Evolutionary conservation across 2,888 invertebrate species (phyloP), one percentile per base, ranked within the genome.

Genomic region (Neocrepidodera transversa): DNA sequence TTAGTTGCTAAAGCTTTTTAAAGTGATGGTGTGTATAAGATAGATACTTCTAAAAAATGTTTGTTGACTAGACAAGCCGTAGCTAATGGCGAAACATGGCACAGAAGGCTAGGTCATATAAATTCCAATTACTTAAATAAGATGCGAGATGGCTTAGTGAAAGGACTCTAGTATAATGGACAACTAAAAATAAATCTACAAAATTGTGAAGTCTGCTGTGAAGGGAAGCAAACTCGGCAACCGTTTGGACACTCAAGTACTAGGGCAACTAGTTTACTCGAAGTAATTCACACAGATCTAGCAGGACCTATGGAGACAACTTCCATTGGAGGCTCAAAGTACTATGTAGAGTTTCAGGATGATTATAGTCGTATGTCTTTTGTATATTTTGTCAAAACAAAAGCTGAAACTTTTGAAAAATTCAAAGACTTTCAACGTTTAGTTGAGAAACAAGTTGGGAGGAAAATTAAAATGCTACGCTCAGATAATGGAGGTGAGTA

Each of bases 401-500:
- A 59, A 54, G 48, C 1, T 20, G 49, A 54, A 38, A 47, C 49
- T 4, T 54, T 59, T 35, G 14, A 45, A 50, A 38, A 47, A 14
- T 73, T 72, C 40, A 65, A 68, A 58, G 56, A 72, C 8, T 75
- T 72, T 48, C 72, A 72, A 10, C 8, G 10, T 13, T 36, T 36
- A 2, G 36, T 36, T 2, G 23, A 23, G 23, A 23, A 23, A 7
- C 23, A 23, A 23, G 7, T 5, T 3, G 7, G 7, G 3, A 23
- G 7, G 7, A 3, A 23, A 7, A 23, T 23, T 23, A 23, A 23
- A 23, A 7, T 23, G 23, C 23, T 23, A 23, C 23, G 23, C 3
- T 5, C 23, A 23, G 23, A 23, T 7, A 23, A 23, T 23, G 23
- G 23, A 5, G 23, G 23, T 3, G 23, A 23, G 7, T 23, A 23